Evolutionary conservation across 2,888 invertebrate genomes (phyloP), one percentile per base, ranked within the genome.

Genomic region (Drosophila eohydei): DNA sequence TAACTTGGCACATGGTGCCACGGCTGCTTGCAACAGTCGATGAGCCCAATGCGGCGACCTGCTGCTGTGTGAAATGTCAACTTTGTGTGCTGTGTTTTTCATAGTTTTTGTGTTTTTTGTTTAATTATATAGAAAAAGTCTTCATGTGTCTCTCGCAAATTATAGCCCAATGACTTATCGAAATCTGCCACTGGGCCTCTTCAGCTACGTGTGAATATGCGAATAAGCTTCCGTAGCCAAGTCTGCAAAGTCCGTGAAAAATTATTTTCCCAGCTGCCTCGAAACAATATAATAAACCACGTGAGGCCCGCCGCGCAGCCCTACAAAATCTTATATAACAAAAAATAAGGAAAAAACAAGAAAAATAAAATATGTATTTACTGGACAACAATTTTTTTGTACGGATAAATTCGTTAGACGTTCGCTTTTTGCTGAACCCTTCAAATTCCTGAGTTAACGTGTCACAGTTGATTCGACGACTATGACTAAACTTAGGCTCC

Each of bases 141-240:
- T 71, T 67, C 80, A 83, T 71, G 57, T 62, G 48, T 48, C 65
- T 51, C 51, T 65, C 51, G 72, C 88, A 84, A 84, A 89, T 89
- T 88, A 81, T 78, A 89, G 88, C 81, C 81, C 79, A 89, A 85
- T 85, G 84, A 85, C 89, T 89, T 89, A 81, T 89, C 89, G 89
- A 85, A 84, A 85, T 88, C 80, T 84, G 89, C 88, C 88, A 82
- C 76, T 70, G 81, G 69, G 74, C 71, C 81, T 76, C 61, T 65
- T 38, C 48, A 70, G 69, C 57, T 60, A 89, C 73, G 83, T 87
- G 84, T 74, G 85, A 75, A 82, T 55, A 64, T 75, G 70, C 59
- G 80, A 57, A 60, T 58, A 78, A 80, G 84, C 70, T 80, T 80
- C 80, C 83, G 80, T 56, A 62, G 59, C 51, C 21, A 41, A 28